phyloP scores from a whole-genome alignment of 2,888 invertebrate species.

The Camptogramma bilineatum region DNA sequence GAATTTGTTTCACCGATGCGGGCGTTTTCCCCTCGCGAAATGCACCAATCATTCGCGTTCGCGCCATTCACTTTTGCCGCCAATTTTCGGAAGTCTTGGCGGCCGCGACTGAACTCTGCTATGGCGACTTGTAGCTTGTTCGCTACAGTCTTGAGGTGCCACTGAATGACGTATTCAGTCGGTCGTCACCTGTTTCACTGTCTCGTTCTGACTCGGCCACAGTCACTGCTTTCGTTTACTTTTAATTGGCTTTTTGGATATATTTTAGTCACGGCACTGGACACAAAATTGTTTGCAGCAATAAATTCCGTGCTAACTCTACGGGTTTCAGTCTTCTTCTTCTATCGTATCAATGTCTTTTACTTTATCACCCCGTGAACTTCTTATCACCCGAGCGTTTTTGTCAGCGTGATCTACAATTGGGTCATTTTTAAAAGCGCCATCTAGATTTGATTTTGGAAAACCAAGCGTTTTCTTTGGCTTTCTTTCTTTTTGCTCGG shows the following conservation, averaged over 20 bases:
- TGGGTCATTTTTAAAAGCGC: too few relatives aligned
- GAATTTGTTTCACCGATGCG: constrained; percentile 78
- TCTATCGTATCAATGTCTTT: too few relatives aligned
- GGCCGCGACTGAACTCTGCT: constrained; percentile 32
- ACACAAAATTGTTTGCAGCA: neutral
- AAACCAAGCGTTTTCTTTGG: too few relatives aligned
- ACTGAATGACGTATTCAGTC: constrained; percentile 49
- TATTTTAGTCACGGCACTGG: neutral
- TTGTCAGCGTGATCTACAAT: too few relatives aligned
- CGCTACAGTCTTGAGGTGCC: constrained; percentile 47
- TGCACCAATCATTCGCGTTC: constrained; percentile 68
- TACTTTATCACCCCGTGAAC: too few relatives aligned
- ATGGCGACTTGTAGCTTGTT: constrained; percentile 39
- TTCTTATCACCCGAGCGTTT: too few relatives aligned
- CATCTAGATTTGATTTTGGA: too few relatives aligned
- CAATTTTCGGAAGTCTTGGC: constrained; percentile 58
- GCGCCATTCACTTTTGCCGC: constrained; percentile 56
- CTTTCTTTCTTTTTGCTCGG: too few relatives aligned
- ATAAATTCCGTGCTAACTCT: too few relatives aligned
- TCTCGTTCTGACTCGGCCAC: constrained; percentile 43
- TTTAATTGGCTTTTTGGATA: constrained; percentile 23
- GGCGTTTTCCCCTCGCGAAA: constrained; percentile 73
- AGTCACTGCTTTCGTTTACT: constrained; percentile 36
- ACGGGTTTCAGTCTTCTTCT: too few relatives aligned
- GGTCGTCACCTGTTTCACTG: constrained; percentile 41